Base-by-base conservation (phyloP, 2,113 vertebrate species). In the Corynorhinus townsendii region DNA sequence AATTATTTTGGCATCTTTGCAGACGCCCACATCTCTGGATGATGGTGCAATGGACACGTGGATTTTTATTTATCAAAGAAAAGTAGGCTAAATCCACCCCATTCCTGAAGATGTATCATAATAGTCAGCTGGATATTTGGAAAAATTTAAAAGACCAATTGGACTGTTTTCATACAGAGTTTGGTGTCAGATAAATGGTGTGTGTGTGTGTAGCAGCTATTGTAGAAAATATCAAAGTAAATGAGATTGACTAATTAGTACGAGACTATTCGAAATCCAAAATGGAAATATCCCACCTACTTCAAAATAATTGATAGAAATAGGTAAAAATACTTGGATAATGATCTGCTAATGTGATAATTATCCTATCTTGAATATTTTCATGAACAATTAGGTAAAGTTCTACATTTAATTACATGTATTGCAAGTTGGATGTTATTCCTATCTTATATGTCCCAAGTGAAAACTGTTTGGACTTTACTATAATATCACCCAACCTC, bases 41-140 rank as follows among this genome's bases (percentile, higher is more conserved):
- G 47, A 89, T 86, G 71, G 85, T 28, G 68, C 14, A 47, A 84
- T 66, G 8, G 43, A 68, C 24, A 45, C 1, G 9, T 1, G 4
- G 14, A n/a, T 75, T 93, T 87, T 92, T 72, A 89, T 69, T 96
- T 83, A 95, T 84, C 38, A 93, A 69, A 97, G 30, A 92, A 62
- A 87, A 69, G 11, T 89, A 80, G 93, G 71, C 26, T 81, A 56
- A 90, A 80, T 94, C 30, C 1, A 43, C n/a, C 4, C 5, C 3
- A 72, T 93, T 90, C 54, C 26, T 84, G 47, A 24, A 92, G 28
- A 47, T 85, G 87, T 75, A 73, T 66, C 22, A 86, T 59, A 56
- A 84, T 3, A 76, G 35, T 49, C 11, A 84, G 52, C 38, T 94
- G n/a, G 54, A 85, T 79, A 91, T 49, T 20, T 81, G 71, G 28